These are phyloP conservation scores for Notothenia coriiceps DNA, from an alignment of 2,113 vertebrate species.

Conservation along the genomic window DNA sequence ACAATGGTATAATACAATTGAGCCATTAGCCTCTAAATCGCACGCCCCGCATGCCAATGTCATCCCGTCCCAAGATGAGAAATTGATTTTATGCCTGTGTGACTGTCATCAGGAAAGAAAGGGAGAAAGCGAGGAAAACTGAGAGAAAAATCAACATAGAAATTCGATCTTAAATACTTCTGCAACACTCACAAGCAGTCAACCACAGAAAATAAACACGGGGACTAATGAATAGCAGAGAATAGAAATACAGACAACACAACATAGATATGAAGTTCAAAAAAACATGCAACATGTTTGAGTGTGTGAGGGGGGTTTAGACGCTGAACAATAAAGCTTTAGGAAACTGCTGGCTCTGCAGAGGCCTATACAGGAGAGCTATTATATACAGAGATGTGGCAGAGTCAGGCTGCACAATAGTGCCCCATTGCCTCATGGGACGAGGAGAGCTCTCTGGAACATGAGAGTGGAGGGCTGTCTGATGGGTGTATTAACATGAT, in stretches of 20 bases:
- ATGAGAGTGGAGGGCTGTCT: constrained; percentile 30
- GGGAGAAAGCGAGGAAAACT: neutral
- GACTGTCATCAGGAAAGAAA: constrained; percentile 55
- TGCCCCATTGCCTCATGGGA: constrained; percentile 61
- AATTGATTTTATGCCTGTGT: constrained; percentile 72
- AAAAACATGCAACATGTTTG: constrained; percentile 64
- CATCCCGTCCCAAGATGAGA: constrained; percentile 68
- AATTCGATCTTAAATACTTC: constrained; percentile 15
- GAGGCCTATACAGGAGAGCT: constrained; percentile 55
- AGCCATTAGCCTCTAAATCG: constrained; percentile 63
- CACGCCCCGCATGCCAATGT: constrained; percentile 62
- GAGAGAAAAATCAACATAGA: neutral
- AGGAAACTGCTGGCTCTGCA: constrained; percentile 72
- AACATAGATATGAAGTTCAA: constrained; percentile 46
- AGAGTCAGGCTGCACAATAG: constrained; percentile 61
- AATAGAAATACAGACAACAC: constrained; percentile 1
- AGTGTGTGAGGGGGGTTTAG: constrained; percentile 12
- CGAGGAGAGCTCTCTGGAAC: constrained; percentile 67
- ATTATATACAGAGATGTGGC: constrained; percentile 59
- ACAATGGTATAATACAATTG: constrained; percentile 51
- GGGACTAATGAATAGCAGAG: constrained; percentile 10
- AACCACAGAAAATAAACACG: constrained; percentile 1
- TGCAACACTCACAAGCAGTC: neutral
- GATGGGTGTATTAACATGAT: constrained; percentile 49
- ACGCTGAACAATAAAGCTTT: constrained; percentile 62